phyloP scores from a whole-genome alignment of 2,113 vertebrate species.

The Dromas ardeola region DNA sequence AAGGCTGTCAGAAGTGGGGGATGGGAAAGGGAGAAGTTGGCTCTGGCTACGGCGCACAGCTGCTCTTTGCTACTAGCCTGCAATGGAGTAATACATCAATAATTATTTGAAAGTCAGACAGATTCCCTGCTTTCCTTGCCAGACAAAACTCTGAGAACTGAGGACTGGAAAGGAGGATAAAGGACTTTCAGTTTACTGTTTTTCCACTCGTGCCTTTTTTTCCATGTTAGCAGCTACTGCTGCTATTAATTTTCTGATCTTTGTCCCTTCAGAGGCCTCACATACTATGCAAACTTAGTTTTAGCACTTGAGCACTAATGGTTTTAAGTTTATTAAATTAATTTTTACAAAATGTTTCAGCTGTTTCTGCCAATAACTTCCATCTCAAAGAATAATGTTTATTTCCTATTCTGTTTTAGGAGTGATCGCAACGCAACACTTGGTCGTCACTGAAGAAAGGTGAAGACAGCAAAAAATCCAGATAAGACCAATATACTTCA shows the following conservation, averaged over 20 bases:
- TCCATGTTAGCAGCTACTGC: slow-evolving; percentile 44
- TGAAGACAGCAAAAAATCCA: not conserved
- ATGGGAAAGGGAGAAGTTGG: slow-evolving; percentile 23
- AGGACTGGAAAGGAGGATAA: slow-evolving; percentile 47
- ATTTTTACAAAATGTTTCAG: not conserved
- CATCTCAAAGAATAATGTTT: not conserved
- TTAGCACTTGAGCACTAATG: not conserved
- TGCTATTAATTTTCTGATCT: not conserved
- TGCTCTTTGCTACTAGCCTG: slow-evolving; percentile 44
- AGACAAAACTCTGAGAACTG: slow-evolving; percentile 61
- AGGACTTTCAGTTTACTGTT: slow-evolving; percentile 51
- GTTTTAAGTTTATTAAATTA: not conserved
- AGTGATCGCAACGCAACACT: not conserved
- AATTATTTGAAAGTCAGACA: slow-evolving; percentile 59
- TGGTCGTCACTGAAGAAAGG: not conserved
- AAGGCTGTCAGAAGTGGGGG: slow-evolving; percentile 23
- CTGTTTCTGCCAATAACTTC: not conserved
- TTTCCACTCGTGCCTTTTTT: slow-evolving; percentile 23
- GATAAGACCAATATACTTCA: not conserved
- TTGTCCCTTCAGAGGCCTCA: not conserved
- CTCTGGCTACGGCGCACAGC: slow-evolving; percentile 20
- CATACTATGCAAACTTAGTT: not conserved
- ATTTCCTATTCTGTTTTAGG: not conserved
- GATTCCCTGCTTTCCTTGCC: slow-evolving; percentile 58
- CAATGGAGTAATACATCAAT: slow-evolving; percentile 52